Evolutionary conservation across 2,797 vertebrate species (phyloP).

Genomic region (Calcarius lapponicus): DNA sequence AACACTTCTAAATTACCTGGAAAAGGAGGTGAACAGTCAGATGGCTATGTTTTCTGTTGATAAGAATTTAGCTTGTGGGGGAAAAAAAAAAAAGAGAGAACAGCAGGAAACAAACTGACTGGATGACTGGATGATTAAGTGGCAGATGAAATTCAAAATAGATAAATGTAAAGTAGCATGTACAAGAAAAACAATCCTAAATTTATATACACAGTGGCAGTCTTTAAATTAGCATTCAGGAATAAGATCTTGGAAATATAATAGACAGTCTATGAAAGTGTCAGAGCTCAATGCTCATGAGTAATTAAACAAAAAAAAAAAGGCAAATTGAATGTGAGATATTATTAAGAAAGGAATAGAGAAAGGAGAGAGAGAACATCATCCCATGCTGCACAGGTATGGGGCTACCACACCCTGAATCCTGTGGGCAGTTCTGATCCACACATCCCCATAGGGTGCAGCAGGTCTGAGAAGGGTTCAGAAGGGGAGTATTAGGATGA

Average conservation of each 20-base stretch:
- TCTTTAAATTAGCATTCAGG: slow-evolving; percentile 19
- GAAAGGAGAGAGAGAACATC: background rate
- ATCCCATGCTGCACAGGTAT: background rate
- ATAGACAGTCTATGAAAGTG: background rate
- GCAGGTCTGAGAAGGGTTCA: background rate
- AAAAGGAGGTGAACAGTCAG: background rate
- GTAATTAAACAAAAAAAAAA: background rate
- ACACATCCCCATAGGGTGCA: background rate
- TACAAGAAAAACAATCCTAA: slow-evolving; percentile 19
- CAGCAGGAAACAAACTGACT: background rate
- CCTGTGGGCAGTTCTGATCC: background rate
- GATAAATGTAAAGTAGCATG: background rate
- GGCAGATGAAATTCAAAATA: slow-evolving; percentile 8
- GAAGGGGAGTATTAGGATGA: background rate
- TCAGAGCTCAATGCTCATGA: background rate
- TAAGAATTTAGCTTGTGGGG: background rate
- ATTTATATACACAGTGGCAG: background rate
- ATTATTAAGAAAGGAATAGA: background rate
- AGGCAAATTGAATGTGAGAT: background rate
- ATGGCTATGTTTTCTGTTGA: slow-evolving; percentile 3
- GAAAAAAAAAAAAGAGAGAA: background rate
- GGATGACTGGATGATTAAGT: slow-evolving; percentile 23
- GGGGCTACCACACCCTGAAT: background rate
- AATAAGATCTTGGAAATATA: slow-evolving; percentile 3
- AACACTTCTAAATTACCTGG: background rate